phyloP scores from a whole-genome alignment of 2,113 vertebrate species.

The Parus major region DNA sequence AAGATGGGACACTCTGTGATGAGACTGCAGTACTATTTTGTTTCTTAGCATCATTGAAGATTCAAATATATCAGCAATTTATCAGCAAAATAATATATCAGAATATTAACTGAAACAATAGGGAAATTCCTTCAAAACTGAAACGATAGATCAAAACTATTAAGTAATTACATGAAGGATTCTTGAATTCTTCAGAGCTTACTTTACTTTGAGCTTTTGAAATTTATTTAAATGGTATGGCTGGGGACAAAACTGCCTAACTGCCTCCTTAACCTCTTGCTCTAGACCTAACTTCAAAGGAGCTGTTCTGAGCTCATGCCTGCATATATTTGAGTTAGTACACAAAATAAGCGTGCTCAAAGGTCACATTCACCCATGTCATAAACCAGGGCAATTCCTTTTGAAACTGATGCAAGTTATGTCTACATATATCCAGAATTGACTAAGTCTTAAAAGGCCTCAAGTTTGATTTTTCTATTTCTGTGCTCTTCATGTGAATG shows the following conservation, averaged over 20 bases:
- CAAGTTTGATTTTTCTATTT: neutral
- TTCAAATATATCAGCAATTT: neutral
- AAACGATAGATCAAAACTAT: neutral
- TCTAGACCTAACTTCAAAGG: neutral
- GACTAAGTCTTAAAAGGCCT: neutral
- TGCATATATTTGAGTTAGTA: neutral
- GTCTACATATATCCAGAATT: neutral
- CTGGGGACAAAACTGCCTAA: neutral
- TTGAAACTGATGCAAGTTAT: neutral
- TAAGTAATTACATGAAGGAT: neutral
- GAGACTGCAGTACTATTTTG: neutral
- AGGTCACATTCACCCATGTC: neutral
- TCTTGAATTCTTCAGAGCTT: neutral
- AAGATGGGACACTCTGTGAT: neutral
- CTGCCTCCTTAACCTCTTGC: neutral
- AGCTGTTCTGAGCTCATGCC: neutral
- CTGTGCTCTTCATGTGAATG: neutral
- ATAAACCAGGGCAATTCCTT: neutral
- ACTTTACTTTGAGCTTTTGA: neutral
- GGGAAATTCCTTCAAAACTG: neutral
- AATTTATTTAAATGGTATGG: neutral
- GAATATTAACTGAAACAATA: neutral
- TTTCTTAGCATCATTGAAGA: neutral
- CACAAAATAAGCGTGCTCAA: neutral
- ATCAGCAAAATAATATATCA: neutral